These are phyloP conservation scores for Halictus ligatus DNA, from an alignment of 2,888 invertebrate genomes.

Conservation along the genomic window DNA sequence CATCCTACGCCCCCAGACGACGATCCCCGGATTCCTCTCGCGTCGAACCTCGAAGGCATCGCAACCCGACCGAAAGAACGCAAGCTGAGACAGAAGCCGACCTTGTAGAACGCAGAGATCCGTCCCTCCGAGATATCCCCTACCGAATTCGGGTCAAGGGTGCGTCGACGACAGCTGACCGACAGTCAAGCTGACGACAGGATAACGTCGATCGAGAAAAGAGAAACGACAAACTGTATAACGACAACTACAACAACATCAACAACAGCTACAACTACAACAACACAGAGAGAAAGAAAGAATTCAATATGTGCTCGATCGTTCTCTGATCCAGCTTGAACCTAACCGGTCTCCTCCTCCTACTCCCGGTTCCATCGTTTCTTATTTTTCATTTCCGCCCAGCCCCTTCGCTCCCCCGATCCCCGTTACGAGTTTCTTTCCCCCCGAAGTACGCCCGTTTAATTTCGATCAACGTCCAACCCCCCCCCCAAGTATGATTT, in stretches of 20 bases:
- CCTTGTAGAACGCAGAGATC: constrained; percentile 5
- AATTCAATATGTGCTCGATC: constrained; percentile 36
- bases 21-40: neutral
- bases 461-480: neutral
- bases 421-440: neutral
- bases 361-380: neutral
- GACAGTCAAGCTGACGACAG: neutral
- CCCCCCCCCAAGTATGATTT: neutral
- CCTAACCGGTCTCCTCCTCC: neutral
- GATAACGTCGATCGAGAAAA: constrained; percentile 18
- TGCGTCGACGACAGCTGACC: constrained; percentile 26
- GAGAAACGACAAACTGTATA: constrained; percentile 9
- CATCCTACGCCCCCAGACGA: neutral
- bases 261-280: no score
- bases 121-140: neutral
- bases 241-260: neutral
- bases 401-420: no score
- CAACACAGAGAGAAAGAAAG: constrained; percentile 58
- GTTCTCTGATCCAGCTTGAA: constrained; percentile 35
- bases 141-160: constrained; percentile 10
- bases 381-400: neutral
- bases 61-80: neutral
- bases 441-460: neutral
- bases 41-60: neutral
- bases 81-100: neutral